Conservation (phyloP, 2,113 vertebrate species). For the Cygnus atratus region DNA sequence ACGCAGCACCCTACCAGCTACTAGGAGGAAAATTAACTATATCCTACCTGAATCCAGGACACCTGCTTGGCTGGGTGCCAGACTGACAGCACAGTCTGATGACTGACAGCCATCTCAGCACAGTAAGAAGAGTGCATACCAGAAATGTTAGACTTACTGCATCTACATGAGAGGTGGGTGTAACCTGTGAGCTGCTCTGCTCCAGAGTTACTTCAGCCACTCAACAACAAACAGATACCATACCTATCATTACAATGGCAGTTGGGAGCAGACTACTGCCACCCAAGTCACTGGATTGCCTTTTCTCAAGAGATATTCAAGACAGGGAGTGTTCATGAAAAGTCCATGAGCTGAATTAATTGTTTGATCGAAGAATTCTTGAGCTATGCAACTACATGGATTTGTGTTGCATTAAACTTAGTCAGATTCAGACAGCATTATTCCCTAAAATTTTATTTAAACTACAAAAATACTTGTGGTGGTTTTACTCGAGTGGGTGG, state of each 20-base stretch:
- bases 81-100: not conserved
- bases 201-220: not conserved
- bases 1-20: no score
- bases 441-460: not conserved
- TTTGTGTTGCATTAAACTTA: not conserved
- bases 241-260: not conserved
- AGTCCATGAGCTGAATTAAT: not conserved
- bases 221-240: not conserved
- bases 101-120: no score
- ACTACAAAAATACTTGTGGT: not conserved
- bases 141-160: not conserved
- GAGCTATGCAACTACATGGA: not conserved
- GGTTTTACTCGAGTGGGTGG: no score
- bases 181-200: not conserved
- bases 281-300: not conserved
- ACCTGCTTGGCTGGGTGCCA: not conserved
- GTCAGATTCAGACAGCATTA: not conserved
- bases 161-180: accelerated
- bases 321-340: not conserved
- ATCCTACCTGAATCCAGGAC: no score
- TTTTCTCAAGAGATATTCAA: not conserved
- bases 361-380: not conserved
- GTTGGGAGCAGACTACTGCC: not conserved
- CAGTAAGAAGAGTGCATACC: not conserved
- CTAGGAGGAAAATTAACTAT: no score